Base-by-base conservation (phyloP, 2,113 vertebrate genomes). In the Hippopotamus amphibius region DNA sequence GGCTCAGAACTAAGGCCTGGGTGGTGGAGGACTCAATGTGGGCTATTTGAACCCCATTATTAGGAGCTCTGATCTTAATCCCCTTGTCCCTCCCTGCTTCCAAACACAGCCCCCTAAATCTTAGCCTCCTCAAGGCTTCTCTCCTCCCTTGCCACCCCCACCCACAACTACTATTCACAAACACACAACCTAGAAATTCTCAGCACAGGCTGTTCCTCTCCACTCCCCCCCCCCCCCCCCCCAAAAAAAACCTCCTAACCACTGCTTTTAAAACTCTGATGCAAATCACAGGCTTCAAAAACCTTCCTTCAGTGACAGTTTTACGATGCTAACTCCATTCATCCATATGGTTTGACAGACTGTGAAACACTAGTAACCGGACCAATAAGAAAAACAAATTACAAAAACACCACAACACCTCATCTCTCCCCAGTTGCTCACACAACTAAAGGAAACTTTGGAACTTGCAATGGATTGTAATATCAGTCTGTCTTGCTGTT, bases 321-420 rank as follows among this genome's bases (percentile, higher is more conserved):
- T 98, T 98, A 97, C 19, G 80, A 97, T 72, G 92, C 87, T 97
- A 71, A 43, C n/a, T 97, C 96, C 93, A 85, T 96, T 97, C 89
- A 90, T 97, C 88, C 97, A 98, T 84, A 88, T 63, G 98, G 96
- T 88, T 90, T 95, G 91, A 97, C 91, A 96, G 95, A 95, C 96
- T 97, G 94, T 95, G 95, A 98, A 97, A 98, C 96, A 95, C 90
- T 95, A 95, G 92, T 98, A 98, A 93, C 97, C 13, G 69, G 96
- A 98, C 94, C 97, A 98, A 98, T 93, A 97, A 97, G 97, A 91
- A 97, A 98, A 98, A 98, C 96, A 98, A 97, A 97, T 95, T 90
- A 96, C 89, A 96, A 88, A 98, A 97, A 96, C 88, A 96, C 90
- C 92, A 93, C 82, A 91, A 96, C 90, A 97, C 96, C 96, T 97